These are phyloP conservation scores for Adoxophyes honmai DNA, from an alignment of 1,140 invertebrate species.

Conservation along the genomic window DNA sequence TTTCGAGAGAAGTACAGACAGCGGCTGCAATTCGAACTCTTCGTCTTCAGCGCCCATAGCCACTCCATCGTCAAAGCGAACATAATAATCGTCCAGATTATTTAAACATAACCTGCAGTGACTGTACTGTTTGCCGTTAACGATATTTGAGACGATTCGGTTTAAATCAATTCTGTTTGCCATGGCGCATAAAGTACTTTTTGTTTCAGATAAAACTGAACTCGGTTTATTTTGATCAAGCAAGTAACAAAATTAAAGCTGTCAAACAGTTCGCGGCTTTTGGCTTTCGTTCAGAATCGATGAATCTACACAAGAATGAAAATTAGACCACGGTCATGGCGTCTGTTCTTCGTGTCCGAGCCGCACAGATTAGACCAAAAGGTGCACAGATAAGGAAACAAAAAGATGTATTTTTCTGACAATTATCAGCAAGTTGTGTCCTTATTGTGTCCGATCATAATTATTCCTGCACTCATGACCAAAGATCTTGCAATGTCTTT, in stretches of 20 bases:
- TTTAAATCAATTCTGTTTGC: conserved; percentile 35
- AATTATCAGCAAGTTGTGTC: too few relatives aligned
- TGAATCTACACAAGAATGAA: background rate
- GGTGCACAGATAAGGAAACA: too few relatives aligned
- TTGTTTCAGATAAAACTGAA: background rate
- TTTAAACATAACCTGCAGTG: conserved; percentile 67
- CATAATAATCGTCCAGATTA: conserved; percentile 43
- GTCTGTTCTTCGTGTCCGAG: too few relatives aligned
- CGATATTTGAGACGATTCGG: conserved; percentile 49
- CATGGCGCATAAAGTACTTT: conserved; percentile 21
- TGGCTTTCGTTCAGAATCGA: conserved; percentile 14
- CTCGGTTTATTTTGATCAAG: background rate
- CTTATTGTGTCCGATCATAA: too few relatives aligned
- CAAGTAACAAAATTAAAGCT: background rate
- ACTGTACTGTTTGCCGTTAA: conserved; percentile 44
- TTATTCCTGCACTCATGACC: too few relatives aligned
- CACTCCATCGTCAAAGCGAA: conserved; percentile 46
- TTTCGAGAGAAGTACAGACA: conserved; percentile 43
- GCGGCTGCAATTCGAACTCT: conserved; percentile 24
- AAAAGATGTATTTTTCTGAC: too few relatives aligned
- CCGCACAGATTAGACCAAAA: too few relatives aligned
- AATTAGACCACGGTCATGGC: too few relatives aligned
- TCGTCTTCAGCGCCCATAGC: conserved; percentile 25
- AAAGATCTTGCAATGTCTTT: too few relatives aligned
- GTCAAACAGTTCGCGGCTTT: background rate